Base-by-base conservation (phyloP, 2,113 vertebrate species). In the Albula glossodonta region DNA sequence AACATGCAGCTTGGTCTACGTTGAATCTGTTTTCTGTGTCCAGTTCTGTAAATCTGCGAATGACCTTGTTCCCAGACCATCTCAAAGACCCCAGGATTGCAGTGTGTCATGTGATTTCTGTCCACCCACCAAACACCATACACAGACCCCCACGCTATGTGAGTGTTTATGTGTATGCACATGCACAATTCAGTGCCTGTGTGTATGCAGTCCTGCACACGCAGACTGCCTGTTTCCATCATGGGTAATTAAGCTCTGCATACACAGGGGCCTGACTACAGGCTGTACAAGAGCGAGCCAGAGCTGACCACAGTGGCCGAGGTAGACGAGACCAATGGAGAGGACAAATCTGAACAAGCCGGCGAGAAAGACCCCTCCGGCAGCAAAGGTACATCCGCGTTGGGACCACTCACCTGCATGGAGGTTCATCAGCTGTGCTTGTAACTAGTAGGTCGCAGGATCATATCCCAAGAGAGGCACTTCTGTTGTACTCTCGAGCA, bases 261-360 rank as follows among this genome's bases (percentile, higher is more conserved):
- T 89, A 81, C 85, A 25, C 94, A 99, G 98, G 97, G 97, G 87
- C 97, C 97, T 78, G 98, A 99, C 94, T 99, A 99, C 94, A 96
- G 98, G 89, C 96, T 99, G 86, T 99, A 99, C 94, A 99, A 99
- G 93, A 99, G 98, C 80, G 98, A 99, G 56, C 98, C 98, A 0
- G 98, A 99, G 90, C 93, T 99, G 91, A 99, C 98, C 84, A 99
- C 98, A 2, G 98, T 99, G 86, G 96, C 98, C 2, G 98, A 99
- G 90, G 98, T 99, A 86, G 98, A 99, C 89, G 98, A 99, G 89
- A 97, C 95, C 92, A 98, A 98, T 7, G 97, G 97, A 0, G 98
- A 99, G 90, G 98, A 99, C 88, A 93, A 97, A 90, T 93, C 93
- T 31, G 98, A 99, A 51, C 93, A 95, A 31, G 85, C 93, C 7